Percentiles rank a stretch among this genome's conserved stretches.
phyloP scores from a whole-genome alignment of 2,888 invertebrate genomes.

The Aphodius sticticus region DNA sequence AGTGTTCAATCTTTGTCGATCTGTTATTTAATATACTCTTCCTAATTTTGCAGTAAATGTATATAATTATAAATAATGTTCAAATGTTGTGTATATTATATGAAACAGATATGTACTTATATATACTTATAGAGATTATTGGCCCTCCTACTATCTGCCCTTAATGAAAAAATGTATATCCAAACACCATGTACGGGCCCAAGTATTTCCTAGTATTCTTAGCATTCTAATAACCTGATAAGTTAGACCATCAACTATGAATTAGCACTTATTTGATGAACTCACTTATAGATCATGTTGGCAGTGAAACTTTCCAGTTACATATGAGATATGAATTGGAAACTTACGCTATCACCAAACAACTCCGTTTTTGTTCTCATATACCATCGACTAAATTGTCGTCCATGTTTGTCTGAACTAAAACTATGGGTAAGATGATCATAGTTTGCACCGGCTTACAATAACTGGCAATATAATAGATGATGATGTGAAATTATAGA shows the following conservation, averaged over 20 bases:
- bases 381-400: background rate
- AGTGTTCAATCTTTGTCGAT: slow-evolving; percentile 11
- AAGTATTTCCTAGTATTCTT: slow-evolving; percentile 40
- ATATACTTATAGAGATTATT: slow-evolving; percentile 43
- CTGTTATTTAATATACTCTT: slow-evolving; percentile 28
- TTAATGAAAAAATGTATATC: slow-evolving; percentile 30
- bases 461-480: slow-evolving; percentile 22
- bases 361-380: background rate
- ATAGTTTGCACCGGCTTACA: slow-evolving; percentile 22
- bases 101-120: slow-evolving; percentile 32
- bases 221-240: slow-evolving; percentile 25
- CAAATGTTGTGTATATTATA: slow-evolving; percentile 56
- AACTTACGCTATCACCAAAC: background rate
- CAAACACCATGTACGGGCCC: slow-evolving; percentile 49
- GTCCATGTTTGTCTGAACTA: slow-evolving; percentile 4
- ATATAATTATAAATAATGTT: slow-evolving; percentile 58
- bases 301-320: background rate
- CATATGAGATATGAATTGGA: background rate
- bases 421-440: slow-evolving; percentile 11
- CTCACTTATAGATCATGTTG: background rate
- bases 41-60: slow-evolving; percentile 45
- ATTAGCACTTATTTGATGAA: background rate
- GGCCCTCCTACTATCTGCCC: slow-evolving; percentile 45
- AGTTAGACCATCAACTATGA: background rate
- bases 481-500: slow-evolving; percentile 34